Conservation (phyloP, 2,888 invertebrate species). For the Phalangium opilio region DNA sequence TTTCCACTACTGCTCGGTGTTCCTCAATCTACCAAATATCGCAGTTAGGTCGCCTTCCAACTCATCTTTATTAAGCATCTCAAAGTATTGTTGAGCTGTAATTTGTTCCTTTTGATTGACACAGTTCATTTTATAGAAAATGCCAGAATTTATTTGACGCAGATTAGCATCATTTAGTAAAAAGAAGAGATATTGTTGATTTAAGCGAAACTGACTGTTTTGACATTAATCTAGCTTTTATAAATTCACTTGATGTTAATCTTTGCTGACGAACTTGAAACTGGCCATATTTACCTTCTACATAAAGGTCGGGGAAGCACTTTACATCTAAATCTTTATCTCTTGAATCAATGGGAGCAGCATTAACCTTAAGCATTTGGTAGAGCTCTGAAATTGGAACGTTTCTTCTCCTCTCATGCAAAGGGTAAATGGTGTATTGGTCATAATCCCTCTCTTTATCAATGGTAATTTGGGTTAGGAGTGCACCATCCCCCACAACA, state of each 20-base stretch:
- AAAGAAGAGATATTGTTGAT: neutral
- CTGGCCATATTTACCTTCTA: neutral
- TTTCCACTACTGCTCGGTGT: neutral
- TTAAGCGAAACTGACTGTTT: neutral
- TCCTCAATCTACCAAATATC: neutral
- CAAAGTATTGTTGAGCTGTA: neutral
- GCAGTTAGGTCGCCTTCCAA: conserved; percentile 1
- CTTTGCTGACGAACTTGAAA: neutral
- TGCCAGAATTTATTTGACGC: conserved; percentile 2
- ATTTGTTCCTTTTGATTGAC: neutral
- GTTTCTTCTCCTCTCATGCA: neutral
- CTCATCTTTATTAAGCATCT: conserved; percentile 1
- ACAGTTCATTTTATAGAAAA: conserved; percentile 3
- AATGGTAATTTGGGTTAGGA: too few species aligned
- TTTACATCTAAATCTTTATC: conserved; percentile 1
- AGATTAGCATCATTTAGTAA: conserved; percentile 3
- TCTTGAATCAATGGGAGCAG: neutral
- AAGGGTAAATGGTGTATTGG: neutral
- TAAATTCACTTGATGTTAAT: neutral
- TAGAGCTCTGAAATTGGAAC: neutral
- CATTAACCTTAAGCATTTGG: conserved; percentile 1
- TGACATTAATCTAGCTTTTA: neutral
- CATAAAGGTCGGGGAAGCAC: conserved; percentile 3
- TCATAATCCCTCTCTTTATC: neutral
- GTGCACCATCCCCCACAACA: too few species aligned